Conservation (phyloP, 2,113 vertebrate species). For the Pteruthius melanotis region DNA sequence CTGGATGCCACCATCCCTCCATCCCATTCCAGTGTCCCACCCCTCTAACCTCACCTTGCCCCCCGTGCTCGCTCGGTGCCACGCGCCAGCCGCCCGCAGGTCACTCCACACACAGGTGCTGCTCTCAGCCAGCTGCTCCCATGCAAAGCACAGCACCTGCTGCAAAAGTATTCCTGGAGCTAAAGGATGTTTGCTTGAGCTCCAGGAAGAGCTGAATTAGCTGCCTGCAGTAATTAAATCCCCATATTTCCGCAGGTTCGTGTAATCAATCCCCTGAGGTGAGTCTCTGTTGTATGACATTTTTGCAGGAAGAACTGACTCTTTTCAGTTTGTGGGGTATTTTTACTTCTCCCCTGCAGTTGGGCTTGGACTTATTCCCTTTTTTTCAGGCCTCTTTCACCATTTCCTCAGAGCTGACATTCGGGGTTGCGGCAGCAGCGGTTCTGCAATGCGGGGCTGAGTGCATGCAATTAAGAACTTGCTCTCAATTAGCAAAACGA, state of each 20-base stretch:
- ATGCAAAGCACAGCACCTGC: neutral
- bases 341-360: neutral
- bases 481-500: neutral
- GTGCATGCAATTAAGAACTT: accelerated
- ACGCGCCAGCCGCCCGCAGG: accelerated
- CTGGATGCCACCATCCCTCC: neutral
- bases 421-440: neutral
- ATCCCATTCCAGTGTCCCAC: accelerated
- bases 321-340: neutral
- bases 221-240: neutral
- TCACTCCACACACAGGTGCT: accelerated
- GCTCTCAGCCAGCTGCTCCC: neutral
- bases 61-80: accelerated
- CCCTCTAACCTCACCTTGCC: accelerated
- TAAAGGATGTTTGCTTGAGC: neutral
- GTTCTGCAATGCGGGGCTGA: neutral
- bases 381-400: neutral
- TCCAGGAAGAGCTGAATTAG: neutral
- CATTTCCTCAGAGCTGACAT: neutral
- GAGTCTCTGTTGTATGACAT: accelerated
- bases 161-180: neutral
- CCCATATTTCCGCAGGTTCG: accelerated
- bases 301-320: neutral
- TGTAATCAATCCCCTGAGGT: neutral
- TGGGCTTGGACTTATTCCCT: neutral